These are phyloP conservation scores for Malacoctenus gilli DNA, from an alignment of 2,797 vertebrate species.

Conservation along the genomic window DNA sequence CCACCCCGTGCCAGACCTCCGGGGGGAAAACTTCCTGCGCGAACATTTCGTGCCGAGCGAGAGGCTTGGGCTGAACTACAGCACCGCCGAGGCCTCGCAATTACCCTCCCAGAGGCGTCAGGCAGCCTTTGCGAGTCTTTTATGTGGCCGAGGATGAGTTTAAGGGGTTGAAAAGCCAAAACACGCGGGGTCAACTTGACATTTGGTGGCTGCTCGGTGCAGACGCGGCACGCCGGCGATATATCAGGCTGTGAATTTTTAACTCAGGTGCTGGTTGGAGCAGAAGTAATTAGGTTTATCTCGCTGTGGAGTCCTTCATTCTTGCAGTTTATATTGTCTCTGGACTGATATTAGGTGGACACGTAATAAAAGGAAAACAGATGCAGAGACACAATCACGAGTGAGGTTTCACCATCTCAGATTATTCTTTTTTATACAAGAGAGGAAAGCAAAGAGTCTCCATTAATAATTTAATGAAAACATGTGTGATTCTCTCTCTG, in stretches of 20 bases:
- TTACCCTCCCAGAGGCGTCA: conserved; percentile 46
- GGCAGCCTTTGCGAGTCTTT: conserved; percentile 50
- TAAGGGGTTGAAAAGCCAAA: conserved; percentile 26
- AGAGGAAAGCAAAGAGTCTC: too few species aligned
- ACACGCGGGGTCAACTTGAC: conserved; percentile 36
- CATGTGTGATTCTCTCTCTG: neutral
- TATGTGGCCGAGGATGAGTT: conserved; percentile 24
- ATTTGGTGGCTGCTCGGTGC: conserved; percentile 49
- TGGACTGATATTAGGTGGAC: conserved; percentile 13
- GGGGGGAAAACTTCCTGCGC: conserved; percentile 13
- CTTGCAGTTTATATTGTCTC: conserved; percentile 4
- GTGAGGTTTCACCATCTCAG: too few species aligned
- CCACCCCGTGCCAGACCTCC: conserved; percentile 21
- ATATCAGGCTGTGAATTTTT: conserved; percentile 15
- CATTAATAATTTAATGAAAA: too few species aligned
- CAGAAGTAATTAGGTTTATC: conserved; percentile 7
- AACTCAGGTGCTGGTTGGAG: conserved; percentile 11
- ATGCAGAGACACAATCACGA: too few species aligned
- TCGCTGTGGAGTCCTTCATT: conserved; percentile 12
- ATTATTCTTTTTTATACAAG: too few species aligned
- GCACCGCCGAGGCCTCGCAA: conserved; percentile 45
- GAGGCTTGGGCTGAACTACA: conserved; percentile 54
- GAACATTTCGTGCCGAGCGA: conserved; percentile 33
- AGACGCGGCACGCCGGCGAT: conserved; percentile 6
- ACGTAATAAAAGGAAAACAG: too few species aligned